Percentiles rank a stretch among this genome's conserved stretches.
These are phyloP conservation scores for Malaclemys terrapin DNA, from an alignment of 2,113 vertebrate species.

Conservation along the genomic window DNA sequence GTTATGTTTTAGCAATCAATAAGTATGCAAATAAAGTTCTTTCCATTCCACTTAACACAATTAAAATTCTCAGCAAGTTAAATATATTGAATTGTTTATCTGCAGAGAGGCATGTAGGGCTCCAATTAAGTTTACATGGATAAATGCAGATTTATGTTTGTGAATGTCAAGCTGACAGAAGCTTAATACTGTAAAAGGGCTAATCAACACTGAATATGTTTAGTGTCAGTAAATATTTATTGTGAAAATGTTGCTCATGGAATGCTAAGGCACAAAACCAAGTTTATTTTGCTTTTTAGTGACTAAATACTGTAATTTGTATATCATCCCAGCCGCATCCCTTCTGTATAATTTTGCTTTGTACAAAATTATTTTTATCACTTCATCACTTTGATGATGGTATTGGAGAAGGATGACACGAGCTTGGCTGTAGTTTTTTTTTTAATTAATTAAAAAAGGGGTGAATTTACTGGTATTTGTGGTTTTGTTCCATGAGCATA, in stretches of 20 bases:
- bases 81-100: slow-evolving; percentile 76
- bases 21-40: slow-evolving; percentile 61
- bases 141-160: slow-evolving; percentile 78
- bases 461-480: background rate
- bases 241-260: slow-evolving; percentile 56
- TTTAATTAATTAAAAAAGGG: background rate
- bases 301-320: slow-evolving; percentile 25
- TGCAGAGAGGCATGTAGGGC: slow-evolving; percentile 71
- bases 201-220: slow-evolving; percentile 81
- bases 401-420: background rate
- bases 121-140: slow-evolving; percentile 77
- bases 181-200: slow-evolving; percentile 78
- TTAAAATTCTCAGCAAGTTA: slow-evolving; percentile 72
- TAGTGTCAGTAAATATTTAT: slow-evolving; percentile 79
- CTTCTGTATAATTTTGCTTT: background rate
- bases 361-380: background rate
- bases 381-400: background rate
- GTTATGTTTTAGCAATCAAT: slow-evolving; percentile 32
- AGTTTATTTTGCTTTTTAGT: slow-evolving; percentile 49
- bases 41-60: slow-evolving; percentile 70
- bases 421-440: background rate
- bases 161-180: slow-evolving; percentile 75
- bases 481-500: background rate
- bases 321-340: background rate
- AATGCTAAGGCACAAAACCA: slow-evolving; percentile 50